These are phyloP conservation scores for Neotoma lepida DNA, from an alignment of 2,113 vertebrate genomes.

Conservation along the genomic window DNA sequence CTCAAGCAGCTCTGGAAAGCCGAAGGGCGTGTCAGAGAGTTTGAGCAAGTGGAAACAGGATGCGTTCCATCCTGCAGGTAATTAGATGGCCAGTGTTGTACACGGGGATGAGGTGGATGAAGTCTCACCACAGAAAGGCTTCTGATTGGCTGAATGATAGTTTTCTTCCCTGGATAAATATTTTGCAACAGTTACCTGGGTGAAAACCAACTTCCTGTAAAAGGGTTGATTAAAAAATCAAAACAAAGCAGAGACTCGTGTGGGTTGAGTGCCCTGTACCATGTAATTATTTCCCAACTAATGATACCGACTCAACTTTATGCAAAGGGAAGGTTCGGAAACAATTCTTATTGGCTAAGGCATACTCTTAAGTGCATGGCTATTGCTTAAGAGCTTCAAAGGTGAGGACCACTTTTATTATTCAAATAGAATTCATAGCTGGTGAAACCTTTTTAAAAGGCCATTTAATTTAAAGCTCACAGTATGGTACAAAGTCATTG, in stretches of 20 bases:
- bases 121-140: slow-evolving; percentile 39
- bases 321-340: slow-evolving; percentile 38
- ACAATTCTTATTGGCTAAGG: slow-evolving; percentile 20
- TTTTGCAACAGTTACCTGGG: slow-evolving; percentile 68
- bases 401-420: slow-evolving; percentile 30
- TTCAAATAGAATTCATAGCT: slow-evolving; percentile 46
- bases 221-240: slow-evolving; percentile 50
- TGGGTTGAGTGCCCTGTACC: slow-evolving; percentile 39
- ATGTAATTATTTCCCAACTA: slow-evolving; percentile 74
- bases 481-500: neutral
- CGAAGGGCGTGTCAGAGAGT: slow-evolving; percentile 20
- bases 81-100: slow-evolving; percentile 22
- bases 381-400: slow-evolving; percentile 20
- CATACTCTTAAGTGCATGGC: neutral
- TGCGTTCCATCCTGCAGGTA: slow-evolving; percentile 38
- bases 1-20: slow-evolving; percentile 12
- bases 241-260: slow-evolving; percentile 54
- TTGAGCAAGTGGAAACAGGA: slow-evolving; percentile 70
- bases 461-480: neutral
- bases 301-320: slow-evolving; percentile 28
- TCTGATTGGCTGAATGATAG: slow-evolving; percentile 52
- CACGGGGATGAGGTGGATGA: slow-evolving; percentile 61
- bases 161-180: slow-evolving; percentile 71
- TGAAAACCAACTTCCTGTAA: slow-evolving; percentile 74
- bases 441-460: neutral